Evolutionary conservation across 2,113 vertebrate species (phyloP).

Genomic region (Phocoena sinus): DNA sequence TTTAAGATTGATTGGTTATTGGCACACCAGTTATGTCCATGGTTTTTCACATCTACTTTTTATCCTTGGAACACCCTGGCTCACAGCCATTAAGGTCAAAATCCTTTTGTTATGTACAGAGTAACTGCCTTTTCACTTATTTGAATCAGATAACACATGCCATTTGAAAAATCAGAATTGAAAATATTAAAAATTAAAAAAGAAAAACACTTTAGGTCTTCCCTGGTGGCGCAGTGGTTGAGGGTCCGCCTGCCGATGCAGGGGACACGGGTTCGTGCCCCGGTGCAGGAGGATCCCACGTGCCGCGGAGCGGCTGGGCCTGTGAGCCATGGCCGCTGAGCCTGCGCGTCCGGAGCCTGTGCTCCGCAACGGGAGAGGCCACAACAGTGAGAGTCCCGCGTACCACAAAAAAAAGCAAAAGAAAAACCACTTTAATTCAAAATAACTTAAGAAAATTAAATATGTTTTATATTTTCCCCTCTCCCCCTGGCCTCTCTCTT

Average conservation of each 20-base stretch:
- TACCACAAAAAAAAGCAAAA: no score
- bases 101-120: neutral
- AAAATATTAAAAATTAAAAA: neutral
- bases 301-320: no score
- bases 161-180: neutral
- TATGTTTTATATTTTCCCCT: neutral
- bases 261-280: no score
- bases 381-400: no score
- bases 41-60: neutral
- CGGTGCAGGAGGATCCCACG: no score
- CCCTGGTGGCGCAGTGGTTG: no score
- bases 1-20: constrained; percentile 45
- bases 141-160: neutral
- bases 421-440: neutral
- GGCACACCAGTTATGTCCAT: constrained; percentile 19
- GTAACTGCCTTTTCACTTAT: neutral
- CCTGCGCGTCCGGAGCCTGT: no score
- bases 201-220: neutral
- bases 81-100: neutral
- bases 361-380: no score
- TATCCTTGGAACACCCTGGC: neutral
- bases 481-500: neutral
- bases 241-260: no score
- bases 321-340: no score
- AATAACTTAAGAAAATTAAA: neutral